Conservation (phyloP, 2,113 vertebrate species). For the Galemys pyrenaicus region DNA sequence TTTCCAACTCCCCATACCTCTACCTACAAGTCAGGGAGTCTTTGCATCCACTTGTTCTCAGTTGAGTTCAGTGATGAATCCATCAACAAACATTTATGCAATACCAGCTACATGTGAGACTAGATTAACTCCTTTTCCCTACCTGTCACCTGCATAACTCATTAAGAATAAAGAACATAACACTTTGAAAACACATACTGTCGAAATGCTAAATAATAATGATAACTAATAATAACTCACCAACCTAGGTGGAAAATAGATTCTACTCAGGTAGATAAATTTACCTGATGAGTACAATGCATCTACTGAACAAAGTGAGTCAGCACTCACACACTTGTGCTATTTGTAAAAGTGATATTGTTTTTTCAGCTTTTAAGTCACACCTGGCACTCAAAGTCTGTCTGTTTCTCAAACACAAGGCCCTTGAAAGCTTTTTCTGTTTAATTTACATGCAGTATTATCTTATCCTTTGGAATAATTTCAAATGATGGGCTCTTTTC, state of each 20-base stretch:
- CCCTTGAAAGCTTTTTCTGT: background rate
- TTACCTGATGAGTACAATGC: background rate
- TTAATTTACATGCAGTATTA: background rate
- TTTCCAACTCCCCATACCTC: background rate
- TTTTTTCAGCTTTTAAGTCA: slow-evolving; percentile 22
- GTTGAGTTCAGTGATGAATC: background rate
- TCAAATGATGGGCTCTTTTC: slow-evolving; percentile 38
- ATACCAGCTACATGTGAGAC: background rate
- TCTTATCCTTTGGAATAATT: background rate
- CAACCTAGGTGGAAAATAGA: background rate
- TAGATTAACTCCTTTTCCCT: background rate
- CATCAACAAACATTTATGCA: slow-evolving; percentile 3
- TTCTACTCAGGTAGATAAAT: slow-evolving; percentile 39
- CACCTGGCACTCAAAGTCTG: slow-evolving; percentile 35
- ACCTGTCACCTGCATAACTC: background rate
- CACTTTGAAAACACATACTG: slow-evolving; percentile 45
- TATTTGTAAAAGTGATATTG: background rate
- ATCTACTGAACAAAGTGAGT: background rate
- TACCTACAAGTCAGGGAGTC: background rate
- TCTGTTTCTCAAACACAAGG: slow-evolving; percentile 49
- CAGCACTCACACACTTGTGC: background rate
- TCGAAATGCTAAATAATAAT: slow-evolving; percentile 45
- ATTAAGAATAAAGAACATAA: slow-evolving; percentile 25
- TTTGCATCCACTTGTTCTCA: background rate
- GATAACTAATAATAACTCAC: slow-evolving; percentile 17